These are phyloP conservation scores for Dasypogon diadema DNA, from an alignment of 2,888 invertebrate species.

Conservation along the genomic window DNA sequence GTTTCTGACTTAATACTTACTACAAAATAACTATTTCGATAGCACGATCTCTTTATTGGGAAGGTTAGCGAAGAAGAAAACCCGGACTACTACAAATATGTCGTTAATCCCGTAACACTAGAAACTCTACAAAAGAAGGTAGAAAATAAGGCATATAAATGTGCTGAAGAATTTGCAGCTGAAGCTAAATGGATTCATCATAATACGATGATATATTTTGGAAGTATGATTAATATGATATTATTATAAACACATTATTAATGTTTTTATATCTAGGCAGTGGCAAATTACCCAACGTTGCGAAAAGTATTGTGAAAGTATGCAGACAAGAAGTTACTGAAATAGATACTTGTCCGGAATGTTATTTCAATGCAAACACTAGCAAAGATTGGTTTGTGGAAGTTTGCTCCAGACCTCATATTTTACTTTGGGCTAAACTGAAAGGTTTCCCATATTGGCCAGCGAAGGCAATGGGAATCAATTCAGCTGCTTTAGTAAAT, in stretches of 20 bases:
- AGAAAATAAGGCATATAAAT: conserved; percentile 80
- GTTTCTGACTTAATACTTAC: no score
- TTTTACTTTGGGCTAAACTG: conserved; percentile 95
- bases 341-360: conserved; percentile 93
- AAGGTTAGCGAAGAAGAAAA: conserved; percentile 79
- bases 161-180: conserved; percentile 88
- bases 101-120: conserved; percentile 90
- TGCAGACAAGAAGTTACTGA: conserved; percentile 91
- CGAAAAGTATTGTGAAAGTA: conserved; percentile 83
- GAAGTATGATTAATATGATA: conserved; percentile 72
- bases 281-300: conserved; percentile 81
- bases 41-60: conserved; percentile 84
- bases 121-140: conserved; percentile 82
- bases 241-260: not conserved
- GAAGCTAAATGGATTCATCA: conserved; percentile 96
- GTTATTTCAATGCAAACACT: conserved; percentile 88
- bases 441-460: conserved; percentile 99
- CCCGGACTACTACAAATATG: conserved; percentile 83
- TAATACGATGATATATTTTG: conserved; percentile 91
- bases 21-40: conserved; percentile 59
- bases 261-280: conserved; percentile 72
- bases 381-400: conserved; percentile 90
- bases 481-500: conserved; percentile 79
- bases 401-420: conserved; percentile 90
- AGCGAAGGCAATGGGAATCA: conserved; percentile 87